Conservation (phyloP, 2,113 vertebrate genomes). For the Conger conger region DNA sequence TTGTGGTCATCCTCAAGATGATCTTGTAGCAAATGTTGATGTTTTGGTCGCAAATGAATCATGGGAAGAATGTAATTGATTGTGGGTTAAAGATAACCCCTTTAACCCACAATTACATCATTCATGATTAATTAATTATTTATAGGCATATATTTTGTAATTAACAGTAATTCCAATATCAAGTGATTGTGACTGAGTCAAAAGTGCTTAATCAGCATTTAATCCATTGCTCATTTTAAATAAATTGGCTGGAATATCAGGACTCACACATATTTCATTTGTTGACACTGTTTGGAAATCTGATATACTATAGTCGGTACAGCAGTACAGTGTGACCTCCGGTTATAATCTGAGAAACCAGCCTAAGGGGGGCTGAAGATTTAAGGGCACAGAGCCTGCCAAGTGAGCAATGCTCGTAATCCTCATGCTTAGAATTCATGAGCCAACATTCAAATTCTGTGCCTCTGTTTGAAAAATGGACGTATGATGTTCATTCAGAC, state of each 20-base stretch:
- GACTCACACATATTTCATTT: neutral
- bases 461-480: slow-evolving; percentile 36
- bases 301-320: neutral
- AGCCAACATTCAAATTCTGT: slow-evolving; percentile 52
- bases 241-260: neutral
- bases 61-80: too few species aligned
- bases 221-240: neutral
- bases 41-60: too few species aligned
- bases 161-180: neutral
- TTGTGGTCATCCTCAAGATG: too few species aligned
- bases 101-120: too few species aligned
- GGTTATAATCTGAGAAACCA: neutral
- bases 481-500: slow-evolving; percentile 37
- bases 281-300: neutral
- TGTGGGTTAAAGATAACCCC: too few species aligned
- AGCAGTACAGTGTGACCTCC: neutral
- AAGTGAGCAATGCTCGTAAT: neutral
- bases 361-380: neutral
- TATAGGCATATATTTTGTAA: too few species aligned
- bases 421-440: slow-evolving; percentile 25
- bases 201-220: neutral
- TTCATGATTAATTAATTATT: too few species aligned
- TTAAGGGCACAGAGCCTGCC: neutral
- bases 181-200: neutral
- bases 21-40: too few species aligned